Conservation (phyloP, 2,113 vertebrate species). For the Strix aluco region DNA sequence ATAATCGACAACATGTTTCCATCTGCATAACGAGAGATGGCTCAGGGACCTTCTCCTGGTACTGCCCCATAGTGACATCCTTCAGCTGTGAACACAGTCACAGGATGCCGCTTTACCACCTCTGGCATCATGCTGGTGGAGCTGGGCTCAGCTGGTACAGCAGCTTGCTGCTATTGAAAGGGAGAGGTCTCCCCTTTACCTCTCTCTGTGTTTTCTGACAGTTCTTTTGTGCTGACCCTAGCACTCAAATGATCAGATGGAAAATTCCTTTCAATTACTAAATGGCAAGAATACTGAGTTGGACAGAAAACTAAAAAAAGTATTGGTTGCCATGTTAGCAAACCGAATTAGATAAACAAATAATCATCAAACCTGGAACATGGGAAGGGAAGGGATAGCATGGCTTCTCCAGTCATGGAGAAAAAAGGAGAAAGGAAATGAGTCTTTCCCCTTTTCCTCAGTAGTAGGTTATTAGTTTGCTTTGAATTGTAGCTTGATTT, state of each 20-base stretch:
- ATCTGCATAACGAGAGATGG: rapidly evolving
- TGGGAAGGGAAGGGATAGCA: rapidly evolving
- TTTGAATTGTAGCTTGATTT: background rate
- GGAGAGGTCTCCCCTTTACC: background rate
- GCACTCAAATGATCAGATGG: background rate
- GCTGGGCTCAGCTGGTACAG: background rate
- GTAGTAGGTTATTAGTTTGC: background rate
- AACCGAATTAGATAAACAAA: background rate
- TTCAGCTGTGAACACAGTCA: background rate
- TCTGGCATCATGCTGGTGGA: background rate
- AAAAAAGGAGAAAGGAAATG: background rate
- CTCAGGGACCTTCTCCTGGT: background rate
- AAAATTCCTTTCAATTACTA: background rate
- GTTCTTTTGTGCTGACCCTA: background rate
- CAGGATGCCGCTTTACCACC: background rate
- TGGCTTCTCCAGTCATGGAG: background rate
- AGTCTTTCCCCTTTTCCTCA: background rate
- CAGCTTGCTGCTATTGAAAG: background rate
- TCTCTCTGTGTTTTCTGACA: background rate
- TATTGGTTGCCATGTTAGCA: background rate
- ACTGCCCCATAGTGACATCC: background rate
- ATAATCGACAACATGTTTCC: background rate
- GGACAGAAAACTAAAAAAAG: background rate
- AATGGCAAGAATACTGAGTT: background rate
- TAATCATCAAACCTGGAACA: background rate